phyloP scores from a whole-genome alignment of 2,888 invertebrate genomes.

The Cylloceria caligata region DNA sequence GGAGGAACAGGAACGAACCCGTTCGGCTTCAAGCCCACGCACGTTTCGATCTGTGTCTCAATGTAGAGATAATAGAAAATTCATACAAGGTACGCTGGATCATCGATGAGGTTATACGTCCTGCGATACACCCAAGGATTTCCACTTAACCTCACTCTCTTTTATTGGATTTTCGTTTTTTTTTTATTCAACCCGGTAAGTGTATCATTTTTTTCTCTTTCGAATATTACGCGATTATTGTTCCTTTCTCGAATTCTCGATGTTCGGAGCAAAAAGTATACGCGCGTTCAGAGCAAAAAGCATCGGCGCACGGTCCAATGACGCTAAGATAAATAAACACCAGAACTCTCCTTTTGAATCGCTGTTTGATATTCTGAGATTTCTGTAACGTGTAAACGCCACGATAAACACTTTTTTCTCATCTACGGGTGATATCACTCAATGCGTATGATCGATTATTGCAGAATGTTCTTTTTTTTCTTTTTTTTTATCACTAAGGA shows the following conservation, averaged over 20 bases:
- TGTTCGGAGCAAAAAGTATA: background rate
- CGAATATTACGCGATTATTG: background rate
- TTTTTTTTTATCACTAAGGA: background rate
- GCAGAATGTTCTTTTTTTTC: background rate
- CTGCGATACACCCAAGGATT: conserved; percentile 26
- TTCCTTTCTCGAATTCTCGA: background rate
- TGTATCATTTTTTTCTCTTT: conserved; percentile 17
- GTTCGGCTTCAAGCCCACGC: conserved; percentile 37
- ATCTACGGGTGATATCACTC: background rate
- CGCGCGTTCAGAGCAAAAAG: too few species aligned
- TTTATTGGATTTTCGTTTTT: conserved; percentile 7
- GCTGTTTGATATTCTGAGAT: conserved; percentile 1
- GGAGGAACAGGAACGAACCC: background rate
- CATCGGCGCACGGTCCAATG: background rate
- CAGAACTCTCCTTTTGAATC: background rate
- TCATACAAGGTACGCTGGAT: conserved; percentile 19
- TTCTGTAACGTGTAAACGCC: background rate
- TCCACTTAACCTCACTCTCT: conserved; percentile 17
- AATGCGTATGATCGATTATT: background rate
- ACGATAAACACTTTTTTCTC: conserved; percentile 2
- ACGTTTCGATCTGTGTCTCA: conserved; percentile 43
- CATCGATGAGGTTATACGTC: conserved; percentile 28
- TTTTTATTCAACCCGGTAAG: conserved; percentile 33
- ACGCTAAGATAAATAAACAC: conserved; percentile 49
- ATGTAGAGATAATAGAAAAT: conserved; percentile 21